Base-by-base conservation (phyloP, 2,888 invertebrate genomes). In the Maniola hyperantus region DNA sequence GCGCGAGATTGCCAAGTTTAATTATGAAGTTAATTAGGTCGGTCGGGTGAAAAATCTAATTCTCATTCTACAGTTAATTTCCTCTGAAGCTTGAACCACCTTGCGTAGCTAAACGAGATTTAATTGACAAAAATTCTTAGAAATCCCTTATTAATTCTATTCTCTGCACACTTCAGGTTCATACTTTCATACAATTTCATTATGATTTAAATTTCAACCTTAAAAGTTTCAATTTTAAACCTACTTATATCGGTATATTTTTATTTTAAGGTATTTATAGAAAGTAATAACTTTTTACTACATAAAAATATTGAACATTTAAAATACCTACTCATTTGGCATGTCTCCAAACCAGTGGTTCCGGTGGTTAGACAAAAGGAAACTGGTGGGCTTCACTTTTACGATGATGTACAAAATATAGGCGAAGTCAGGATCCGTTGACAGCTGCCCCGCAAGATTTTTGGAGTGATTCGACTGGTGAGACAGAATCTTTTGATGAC, bases 1-100 rank as follows among this genome's bases (percentile, higher is more conserved):
- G 81, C 79, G 77, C 78, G 71, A 81, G 83, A 84, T 83, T 84
- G 79, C 84, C 81, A 83, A 87, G 83, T 89, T 90, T 89, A 87
- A 89, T 89, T 88, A 88, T 84, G 82, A 88, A 90, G 85, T 87
- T 90, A 89, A 89, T 90, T 87, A 89, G 83, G 80, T 85, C 81
- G 84, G 88, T 88, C 84, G 84, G 86, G 89, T 89, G 88, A 91
- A 89, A 89, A 89, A 86, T 89, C 89, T 84, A 88, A 88, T 86
- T 87, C 79, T 81, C 81, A 83, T 83, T 87, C 83, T 84, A 88
- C 50, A 36, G 89, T 85, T 87, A 87, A 89, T 88, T 89, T 88
- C 82, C 85, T 84, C 79, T 73, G 83, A 78, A 85, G 79, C 81
- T 77, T 70, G 76, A 79, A 84, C 80, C 77, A 82, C 83, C 85